Evolutionary conservation across 2,888 invertebrate species (phyloP).

Genomic region (Odontocolon sp.): DNA sequence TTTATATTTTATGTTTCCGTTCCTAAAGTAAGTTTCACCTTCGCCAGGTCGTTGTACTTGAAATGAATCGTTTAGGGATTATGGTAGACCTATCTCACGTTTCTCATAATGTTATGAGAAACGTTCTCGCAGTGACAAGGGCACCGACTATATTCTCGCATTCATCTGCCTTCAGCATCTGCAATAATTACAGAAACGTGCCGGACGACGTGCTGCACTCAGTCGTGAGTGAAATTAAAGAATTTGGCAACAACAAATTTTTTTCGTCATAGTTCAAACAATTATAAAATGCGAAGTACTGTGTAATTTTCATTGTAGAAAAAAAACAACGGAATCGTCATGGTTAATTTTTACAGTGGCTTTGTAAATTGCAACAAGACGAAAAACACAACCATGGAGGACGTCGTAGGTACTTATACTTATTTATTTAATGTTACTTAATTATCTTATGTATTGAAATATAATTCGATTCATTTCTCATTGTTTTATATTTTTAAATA

Average conservation of each 20-base stretch:
- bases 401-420: slow-evolving; percentile 86
- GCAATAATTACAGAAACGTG: slow-evolving; percentile 83
- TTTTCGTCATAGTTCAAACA: background rate
- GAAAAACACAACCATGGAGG: slow-evolving; percentile 84
- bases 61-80: slow-evolving; percentile 87
- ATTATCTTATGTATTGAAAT: too few species aligned
- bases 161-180: slow-evolving; percentile 83
- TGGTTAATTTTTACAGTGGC: slow-evolving; percentile 88
- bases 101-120: slow-evolving; percentile 83
- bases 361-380: slow-evolving; percentile 82
- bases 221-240: slow-evolving; percentile 79
- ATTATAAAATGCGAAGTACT: background rate
- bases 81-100: slow-evolving; percentile 85
- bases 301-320: slow-evolving; percentile 80
- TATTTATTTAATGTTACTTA: too few species aligned
- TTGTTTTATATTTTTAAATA: background rate
- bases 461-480: background rate
- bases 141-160: slow-evolving; percentile 86
- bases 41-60: slow-evolving; percentile 82
- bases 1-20: background rate
- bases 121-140: slow-evolving; percentile 81
- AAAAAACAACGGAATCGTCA: slow-evolving; percentile 87
- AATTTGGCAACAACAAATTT: slow-evolving; percentile 53
- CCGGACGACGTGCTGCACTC: slow-evolving; percentile 83
- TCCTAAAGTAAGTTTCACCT: background rate